Percentiles rank a stretch among this genome's conserved stretches.
Evolutionary conservation across 2,888 invertebrate species (phyloP).

Genomic region (Synergus gifuensis): DNA sequence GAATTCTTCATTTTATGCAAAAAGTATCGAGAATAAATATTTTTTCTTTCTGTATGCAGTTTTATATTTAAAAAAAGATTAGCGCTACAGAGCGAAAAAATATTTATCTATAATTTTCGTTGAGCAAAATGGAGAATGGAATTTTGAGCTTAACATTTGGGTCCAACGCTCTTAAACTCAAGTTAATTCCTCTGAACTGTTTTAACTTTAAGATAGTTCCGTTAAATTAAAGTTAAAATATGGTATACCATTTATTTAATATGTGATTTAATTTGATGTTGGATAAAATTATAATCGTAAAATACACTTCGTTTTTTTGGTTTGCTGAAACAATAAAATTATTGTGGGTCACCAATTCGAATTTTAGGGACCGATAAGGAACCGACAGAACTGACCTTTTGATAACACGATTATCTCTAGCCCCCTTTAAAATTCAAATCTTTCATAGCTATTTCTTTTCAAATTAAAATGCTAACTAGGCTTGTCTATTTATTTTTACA

Average conservation of each 20-base stretch:
- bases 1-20: no score
- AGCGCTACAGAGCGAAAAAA: no score
- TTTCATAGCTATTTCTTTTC: constrained; percentile 24
- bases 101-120: no score
- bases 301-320: not conserved
- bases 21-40: no score
- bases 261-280: not conserved
- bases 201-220: not conserved
- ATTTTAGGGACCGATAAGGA: constrained; percentile 41
- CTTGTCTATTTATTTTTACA: constrained; percentile 14
- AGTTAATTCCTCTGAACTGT: not conserved
- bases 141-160: no score
- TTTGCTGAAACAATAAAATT: not conserved
- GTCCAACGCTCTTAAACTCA: not conserved
- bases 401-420: constrained; percentile 47
- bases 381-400: constrained; percentile 43
- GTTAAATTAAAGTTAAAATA: not conserved
- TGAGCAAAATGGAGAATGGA: no score
- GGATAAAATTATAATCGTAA: not conserved
- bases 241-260: not conserved
- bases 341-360: constrained; percentile 1
- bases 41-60: no score
- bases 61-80: no score
- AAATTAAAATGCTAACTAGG: constrained; percentile 46
- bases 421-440: constrained; percentile 38